Evolutionary conservation across 2,797 vertebrate genomes (phyloP).

Genomic region (Falco naumanni): DNA sequence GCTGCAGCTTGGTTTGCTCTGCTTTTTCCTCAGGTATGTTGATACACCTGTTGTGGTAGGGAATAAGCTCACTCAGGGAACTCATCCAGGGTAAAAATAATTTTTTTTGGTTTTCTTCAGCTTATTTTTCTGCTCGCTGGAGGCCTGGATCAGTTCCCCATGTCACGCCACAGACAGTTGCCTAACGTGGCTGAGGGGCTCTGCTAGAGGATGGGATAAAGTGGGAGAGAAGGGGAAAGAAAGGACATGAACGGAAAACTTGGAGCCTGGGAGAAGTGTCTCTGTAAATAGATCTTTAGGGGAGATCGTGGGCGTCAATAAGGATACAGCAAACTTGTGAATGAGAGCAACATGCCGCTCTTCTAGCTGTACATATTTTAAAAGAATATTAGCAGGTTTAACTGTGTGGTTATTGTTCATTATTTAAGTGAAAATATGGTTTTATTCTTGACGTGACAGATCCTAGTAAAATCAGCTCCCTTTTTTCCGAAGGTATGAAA

Average conservation of each 20-base stretch:
- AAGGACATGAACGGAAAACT: background rate
- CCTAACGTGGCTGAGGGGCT: background rate
- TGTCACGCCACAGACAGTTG: background rate
- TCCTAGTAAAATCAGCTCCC: background rate
- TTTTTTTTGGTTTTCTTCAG: background rate
- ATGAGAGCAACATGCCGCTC: conserved; percentile 26
- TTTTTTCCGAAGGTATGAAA: background rate
- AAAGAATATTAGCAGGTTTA: conserved; percentile 32
- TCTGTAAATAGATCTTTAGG: background rate
- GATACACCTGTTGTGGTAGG: conserved; percentile 29
- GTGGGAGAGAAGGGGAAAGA: background rate
- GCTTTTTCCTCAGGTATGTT: background rate
- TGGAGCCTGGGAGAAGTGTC: background rate
- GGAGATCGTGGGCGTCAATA: background rate
- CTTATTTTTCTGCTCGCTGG: background rate
- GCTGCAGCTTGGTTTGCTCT: background rate
- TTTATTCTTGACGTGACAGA: conserved; percentile 1
- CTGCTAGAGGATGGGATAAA: background rate
- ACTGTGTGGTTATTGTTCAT: conserved; percentile 11
- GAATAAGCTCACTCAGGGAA: conserved; percentile 13
- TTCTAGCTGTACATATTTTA: conserved; percentile 5
- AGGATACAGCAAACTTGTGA: conserved; percentile 36
- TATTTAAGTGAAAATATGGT: conserved; percentile 21
- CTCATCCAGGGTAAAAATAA: conserved; percentile 28
- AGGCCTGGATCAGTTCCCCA: background rate